Evolutionary conservation across 1,140 invertebrate genomes (phyloP), one percentile per base, ranked within the genome.

Genomic region (Cydia pomonella): DNA sequence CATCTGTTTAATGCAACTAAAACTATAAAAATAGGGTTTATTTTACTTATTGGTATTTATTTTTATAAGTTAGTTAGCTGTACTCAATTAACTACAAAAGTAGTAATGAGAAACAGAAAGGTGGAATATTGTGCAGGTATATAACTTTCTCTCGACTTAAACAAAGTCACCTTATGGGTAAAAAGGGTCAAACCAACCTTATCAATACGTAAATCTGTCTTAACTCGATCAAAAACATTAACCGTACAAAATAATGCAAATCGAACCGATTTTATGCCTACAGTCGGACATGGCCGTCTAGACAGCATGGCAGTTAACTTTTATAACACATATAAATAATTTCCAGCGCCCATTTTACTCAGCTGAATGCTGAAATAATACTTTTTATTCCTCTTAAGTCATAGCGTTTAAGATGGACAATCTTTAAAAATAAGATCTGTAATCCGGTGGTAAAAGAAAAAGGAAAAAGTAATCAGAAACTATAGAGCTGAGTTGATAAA

Each of bases 241-340:
- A 23, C 18, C 7, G 5, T 23, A 59, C 53, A 59, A 59, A 59
- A 59, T 59, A 69, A 69, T 69, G 27, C 29, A 69, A 69, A 69
- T 69, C 64, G 33, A 69, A 38, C 29, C 2, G 29, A 69, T 69
- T 69, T 66, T 69, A 69, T 69, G 64, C 64, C 64, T 69, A 69
- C 64, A 69, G 29, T 33, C 33, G 16, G 33, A 69, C 29, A 69
- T 41, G 63, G 63, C 27, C 64, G 64, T 69, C 64, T 69, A 69
- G 64, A 69, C 64, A 66, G 63, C n/a, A 3, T 9, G 29, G 64
- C 64, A 69, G 29, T 69, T 41, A 69, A 69, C 7, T 69, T 69
- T 69, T 69, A 69, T 69, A 18, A 59, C 21, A 27, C 7, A 18
- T 18, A 69, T 69, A 69, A 69, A 69, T 69, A 69, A 69, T 69